A percentile compares a stretch with the other conserved stretches of the same genome.
These are phyloP conservation scores for Noctua fimbriata DNA, from an alignment of 2,888 invertebrate species.

Conservation along the genomic window DNA sequence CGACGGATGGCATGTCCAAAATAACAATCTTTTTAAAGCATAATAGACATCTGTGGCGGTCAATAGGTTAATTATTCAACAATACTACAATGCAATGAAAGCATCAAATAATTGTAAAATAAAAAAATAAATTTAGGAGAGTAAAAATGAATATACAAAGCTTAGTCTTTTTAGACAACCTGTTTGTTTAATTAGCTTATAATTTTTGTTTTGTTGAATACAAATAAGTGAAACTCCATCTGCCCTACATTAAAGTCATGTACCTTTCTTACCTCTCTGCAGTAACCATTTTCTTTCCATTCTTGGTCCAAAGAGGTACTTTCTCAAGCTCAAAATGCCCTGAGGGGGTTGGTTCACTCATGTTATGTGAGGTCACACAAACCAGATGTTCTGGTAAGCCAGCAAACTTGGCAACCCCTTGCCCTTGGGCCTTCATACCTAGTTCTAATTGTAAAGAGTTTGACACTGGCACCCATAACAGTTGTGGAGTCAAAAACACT, in stretches of 20 bases:
- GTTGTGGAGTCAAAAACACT: slow-evolving; percentile 90
- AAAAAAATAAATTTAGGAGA: neutral
- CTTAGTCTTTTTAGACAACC: neutral
- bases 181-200: neutral
- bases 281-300: slow-evolving; percentile 93
- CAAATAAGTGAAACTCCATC: neutral
- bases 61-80: neutral
- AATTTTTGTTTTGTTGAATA: neutral
- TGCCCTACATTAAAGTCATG: neutral
- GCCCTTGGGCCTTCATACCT: slow-evolving; percentile 91
- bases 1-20: too few species aligned
- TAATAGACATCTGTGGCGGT: too few species aligned
- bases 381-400: slow-evolving; percentile 89
- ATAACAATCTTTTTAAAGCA: too few species aligned
- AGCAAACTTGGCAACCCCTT: slow-evolving; percentile 93
- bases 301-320: slow-evolving; percentile 94
- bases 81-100: neutral
- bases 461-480: slow-evolving; percentile 93
- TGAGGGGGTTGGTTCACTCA: slow-evolving; percentile 91
- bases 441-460: slow-evolving; percentile 92
- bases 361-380: slow-evolving; percentile 92
- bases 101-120: neutral
- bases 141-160: neutral
- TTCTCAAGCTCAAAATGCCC: slow-evolving; percentile 93
- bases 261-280: slow-evolving; percentile 87